phyloP scores from a whole-genome alignment of 1,140 invertebrate species.

The Diploscapter pachys region DNA sequence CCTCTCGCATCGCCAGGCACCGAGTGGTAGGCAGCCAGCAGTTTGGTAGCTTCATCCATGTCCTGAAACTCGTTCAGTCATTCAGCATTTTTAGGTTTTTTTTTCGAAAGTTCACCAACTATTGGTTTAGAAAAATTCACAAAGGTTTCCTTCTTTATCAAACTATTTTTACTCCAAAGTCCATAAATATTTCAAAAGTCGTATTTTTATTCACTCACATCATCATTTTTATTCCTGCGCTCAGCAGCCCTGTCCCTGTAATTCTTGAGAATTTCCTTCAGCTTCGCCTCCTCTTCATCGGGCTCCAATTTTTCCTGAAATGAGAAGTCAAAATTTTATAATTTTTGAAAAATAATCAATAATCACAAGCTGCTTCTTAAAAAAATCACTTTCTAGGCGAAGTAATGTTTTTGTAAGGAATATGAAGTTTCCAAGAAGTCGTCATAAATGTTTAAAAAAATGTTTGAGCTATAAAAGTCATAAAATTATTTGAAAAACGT shows the following conservation, averaged over 20 bases:
- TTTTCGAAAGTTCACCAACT: neutral
- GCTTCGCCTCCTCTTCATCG: constrained; percentile 45
- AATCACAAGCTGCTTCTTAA: constrained; percentile 17
- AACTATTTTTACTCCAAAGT: neutral
- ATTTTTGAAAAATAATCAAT: neutral
- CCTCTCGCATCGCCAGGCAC: constrained; percentile 33
- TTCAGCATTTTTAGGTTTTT: neutral
- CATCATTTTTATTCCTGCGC: constrained; percentile 74
- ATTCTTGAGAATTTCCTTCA: constrained; percentile 53
- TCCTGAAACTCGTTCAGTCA: constrained; percentile 12
- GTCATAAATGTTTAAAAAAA: neutral
- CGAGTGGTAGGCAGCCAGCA: constrained; percentile 29
- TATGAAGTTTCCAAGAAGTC: constrained; percentile 1
- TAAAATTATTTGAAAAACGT: neutral
- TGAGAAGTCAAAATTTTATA: neutral
- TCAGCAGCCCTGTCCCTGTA: constrained; percentile 72
- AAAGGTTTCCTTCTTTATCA: neutral
- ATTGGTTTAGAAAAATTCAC: constrained; percentile 2
- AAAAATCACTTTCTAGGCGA: constrained; percentile 8
- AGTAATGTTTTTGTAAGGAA: neutral
- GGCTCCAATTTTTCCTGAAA: constrained; percentile 37
- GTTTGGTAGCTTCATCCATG: constrained; percentile 13
- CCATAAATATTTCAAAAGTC: constrained; percentile 58
- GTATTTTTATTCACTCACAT: constrained; percentile 37
- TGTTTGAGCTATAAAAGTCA: constrained; percentile 1